Base-by-base conservation (phyloP, 2,113 vertebrate genomes). In the Tetrax tetrax region DNA sequence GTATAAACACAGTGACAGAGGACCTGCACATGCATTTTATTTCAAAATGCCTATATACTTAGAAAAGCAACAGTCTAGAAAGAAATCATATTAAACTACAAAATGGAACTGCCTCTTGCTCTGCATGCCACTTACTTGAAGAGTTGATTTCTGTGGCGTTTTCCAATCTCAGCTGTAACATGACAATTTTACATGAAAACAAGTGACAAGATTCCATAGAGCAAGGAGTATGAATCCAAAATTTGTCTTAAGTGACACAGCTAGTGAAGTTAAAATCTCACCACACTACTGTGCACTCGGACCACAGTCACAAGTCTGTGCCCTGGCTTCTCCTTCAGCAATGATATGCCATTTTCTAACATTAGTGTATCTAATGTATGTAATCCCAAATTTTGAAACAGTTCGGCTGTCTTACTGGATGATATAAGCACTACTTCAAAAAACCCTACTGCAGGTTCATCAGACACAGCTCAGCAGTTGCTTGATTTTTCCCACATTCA, bases 341-440 rank as follows among this genome's bases (percentile, higher is more conserved):
- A 54, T 4, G 9, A 50, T 4, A 23, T 0, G 4, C 15, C 0
- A 0, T 29, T 53, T 50, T 31, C 33, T 35, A n/a, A 17, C 25
- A 10, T 0, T 25, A 13, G 7, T 43, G 1, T 19, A 53, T 4
- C 14, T 7, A 27, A 69, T 0, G 1, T 1, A 21, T 9, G 2
- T 3, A 37, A 60, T 1, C n/a, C 1, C 3, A 3, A 8, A 59
- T 50, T 25, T 66, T 50, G 76, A 27, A 65, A 31, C 29, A 57
- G 54, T 20, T 12, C 22, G 24, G 8, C 33, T 64, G 33, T 56
- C 28, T 23, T 37, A 24, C 8, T 31, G 20, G 3, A 16, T 19
- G 18, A 33, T 23, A 9, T 1, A 54, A 31, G 7, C 2, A 47
- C 12, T 25, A 78, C 19, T 31, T 59, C 38, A 16, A 41, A 51